Evolutionary conservation across 2,797 vertebrate genomes (phyloP), one percentile per base, ranked within the genome.

Genomic region (Sebastes elongatus): DNA sequence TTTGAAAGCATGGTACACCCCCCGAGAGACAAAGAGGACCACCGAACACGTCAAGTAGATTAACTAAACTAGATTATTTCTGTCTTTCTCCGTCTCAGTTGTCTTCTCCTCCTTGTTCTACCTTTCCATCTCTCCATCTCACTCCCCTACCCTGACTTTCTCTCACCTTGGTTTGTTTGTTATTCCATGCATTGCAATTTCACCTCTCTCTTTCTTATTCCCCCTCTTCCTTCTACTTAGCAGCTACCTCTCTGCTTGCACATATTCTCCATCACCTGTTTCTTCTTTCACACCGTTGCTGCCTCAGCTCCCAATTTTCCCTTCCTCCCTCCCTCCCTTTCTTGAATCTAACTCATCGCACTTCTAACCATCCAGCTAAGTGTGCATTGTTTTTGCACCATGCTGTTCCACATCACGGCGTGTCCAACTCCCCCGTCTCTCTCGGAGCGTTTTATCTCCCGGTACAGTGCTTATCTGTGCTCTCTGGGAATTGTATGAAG

Each of bases 31-130:
- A 53, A 10, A 52, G 25, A 77, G 61, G 35, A 46, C 35, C 49
- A 46, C 35, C 38, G 49, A 71, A 76, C n/a, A 22, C 20, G 14
- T 70, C 60, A 42, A 59, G 25, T 35, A 65, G 67, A 85, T 83
- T 78, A 88, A 90, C 71, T 57, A 38, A 88, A 90, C 71, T 53
- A 38, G 72, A 67, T 68, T 25, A 27, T 63, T n/a, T 76, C 52
- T 64, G 28, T 59, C 30, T 74, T 62, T 66, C 71, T 62, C 68
- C 49, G 56, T 71, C 46, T 79, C 57, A 57, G 20, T 53, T 53
- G 49, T n/a, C 49, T 53, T 33, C 46, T 23, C 28, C 46, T 53
- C 28, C 28, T 69, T 61, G 16, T 67, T 67, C 52, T 30, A 8
- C n/a, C 6, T 49, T 64, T 61, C 73, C 16, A 14, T 28, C 57